Conservation (phyloP, 2,797 vertebrate species). For the Threskiornis aethiopicus region DNA sequence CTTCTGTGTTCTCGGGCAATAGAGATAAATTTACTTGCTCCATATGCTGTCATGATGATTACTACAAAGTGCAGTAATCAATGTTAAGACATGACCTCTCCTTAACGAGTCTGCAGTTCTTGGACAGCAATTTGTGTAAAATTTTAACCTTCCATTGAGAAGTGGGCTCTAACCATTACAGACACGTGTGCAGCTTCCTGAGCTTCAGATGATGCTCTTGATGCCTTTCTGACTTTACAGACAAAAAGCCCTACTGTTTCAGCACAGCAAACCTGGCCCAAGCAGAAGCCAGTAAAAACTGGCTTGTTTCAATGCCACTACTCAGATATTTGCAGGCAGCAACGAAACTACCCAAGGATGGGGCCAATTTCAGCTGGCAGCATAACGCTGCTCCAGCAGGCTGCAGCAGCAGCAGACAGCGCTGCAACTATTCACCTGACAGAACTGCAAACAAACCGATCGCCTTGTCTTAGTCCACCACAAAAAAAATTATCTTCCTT, state of each 20-base stretch:
- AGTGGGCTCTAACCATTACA: background rate
- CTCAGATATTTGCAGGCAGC: background rate
- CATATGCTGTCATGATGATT: background rate
- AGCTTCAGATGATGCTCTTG: background rate
- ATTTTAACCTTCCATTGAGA: background rate
- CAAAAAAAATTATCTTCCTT: background rate
- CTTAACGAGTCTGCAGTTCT: background rate
- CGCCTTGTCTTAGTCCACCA: accelerated
- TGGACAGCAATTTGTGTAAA: background rate
- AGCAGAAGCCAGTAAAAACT: background rate
- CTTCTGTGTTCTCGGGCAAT: background rate
- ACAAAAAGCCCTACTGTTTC: slow-evolving; percentile 25
- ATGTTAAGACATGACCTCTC: background rate
- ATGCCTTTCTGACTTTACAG: background rate
- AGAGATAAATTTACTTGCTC: background rate
- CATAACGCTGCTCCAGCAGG: background rate
- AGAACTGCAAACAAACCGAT: background rate
- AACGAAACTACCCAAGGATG: background rate
- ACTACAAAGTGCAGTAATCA: background rate
- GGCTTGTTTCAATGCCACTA: background rate
- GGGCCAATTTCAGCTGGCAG: background rate
- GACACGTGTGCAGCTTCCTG: accelerated
- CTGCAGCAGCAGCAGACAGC: background rate
- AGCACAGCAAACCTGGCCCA: background rate
- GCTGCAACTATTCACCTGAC: background rate